A percentile compares a stretch with the other conserved stretches of the same genome.
Evolutionary conservation across 2,113 vertebrate genomes (phyloP).

Genomic region (Hirundichthys speculiger): DNA sequence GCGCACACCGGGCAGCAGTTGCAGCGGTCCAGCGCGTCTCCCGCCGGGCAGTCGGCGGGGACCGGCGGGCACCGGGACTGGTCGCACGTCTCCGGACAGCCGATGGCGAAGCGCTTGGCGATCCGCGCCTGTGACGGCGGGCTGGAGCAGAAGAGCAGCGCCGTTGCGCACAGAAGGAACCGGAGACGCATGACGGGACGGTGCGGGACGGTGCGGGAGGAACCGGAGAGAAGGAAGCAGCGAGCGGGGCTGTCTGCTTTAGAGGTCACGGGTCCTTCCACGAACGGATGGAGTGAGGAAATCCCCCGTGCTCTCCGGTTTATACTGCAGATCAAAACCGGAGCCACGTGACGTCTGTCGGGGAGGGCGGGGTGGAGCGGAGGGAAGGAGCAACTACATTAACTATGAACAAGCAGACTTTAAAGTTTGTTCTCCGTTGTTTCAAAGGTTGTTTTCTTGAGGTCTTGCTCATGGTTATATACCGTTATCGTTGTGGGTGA

Average conservation of each 20-base stretch:
- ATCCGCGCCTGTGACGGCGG: conserved; percentile 47
- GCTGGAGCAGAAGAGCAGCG: conserved; percentile 25
- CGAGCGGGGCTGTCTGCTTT: no score
- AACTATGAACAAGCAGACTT: no score
- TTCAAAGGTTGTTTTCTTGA: no score
- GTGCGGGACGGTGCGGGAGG: no score
- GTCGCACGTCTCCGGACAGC: conserved; percentile 84
- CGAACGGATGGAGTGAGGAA: not conserved
- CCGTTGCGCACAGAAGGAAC: conserved; percentile 43
- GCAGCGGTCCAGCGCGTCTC: conserved; percentile 83
- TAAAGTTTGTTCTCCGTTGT: no score
- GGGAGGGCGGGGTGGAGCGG: not conserved
- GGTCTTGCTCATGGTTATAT: no score
- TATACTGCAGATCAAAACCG: conserved; percentile 72
- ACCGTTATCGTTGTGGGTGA: no score
- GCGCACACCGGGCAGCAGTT: conserved; percentile 91
- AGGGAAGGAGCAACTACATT: no score
- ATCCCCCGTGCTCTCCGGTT: conserved; percentile 2
- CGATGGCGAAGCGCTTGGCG: conserved; percentile 60
- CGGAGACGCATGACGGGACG: conserved; percentile 42
- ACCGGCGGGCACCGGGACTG: conserved; percentile 79
- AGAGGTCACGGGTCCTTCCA: not conserved
- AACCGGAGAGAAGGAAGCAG: no score
- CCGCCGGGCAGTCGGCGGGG: conserved; percentile 78
- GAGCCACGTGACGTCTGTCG: conserved; percentile 42